Conservation (phyloP, 2,797 vertebrate genomes). For the Siniperca scherzeri region DNA sequence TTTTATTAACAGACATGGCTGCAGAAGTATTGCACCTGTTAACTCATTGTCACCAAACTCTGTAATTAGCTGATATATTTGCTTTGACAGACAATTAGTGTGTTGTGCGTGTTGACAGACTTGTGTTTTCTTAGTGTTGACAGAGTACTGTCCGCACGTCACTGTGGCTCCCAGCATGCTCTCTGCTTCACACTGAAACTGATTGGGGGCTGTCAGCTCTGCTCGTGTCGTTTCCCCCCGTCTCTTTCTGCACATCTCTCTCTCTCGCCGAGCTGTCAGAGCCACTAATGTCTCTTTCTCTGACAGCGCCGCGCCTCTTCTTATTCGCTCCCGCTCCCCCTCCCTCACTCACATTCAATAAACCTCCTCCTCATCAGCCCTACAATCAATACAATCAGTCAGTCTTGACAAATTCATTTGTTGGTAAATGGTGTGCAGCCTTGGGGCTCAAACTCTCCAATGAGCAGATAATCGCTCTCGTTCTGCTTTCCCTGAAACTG, state of each 20-base stretch:
- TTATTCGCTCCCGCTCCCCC: conserved; percentile 7
- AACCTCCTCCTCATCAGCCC: conserved; percentile 57
- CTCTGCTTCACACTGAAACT: conserved; percentile 59
- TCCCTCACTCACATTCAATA: conserved; percentile 49
- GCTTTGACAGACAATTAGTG: conserved; percentile 65
- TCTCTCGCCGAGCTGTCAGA: conserved; percentile 56
- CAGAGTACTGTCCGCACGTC: conserved; percentile 42
- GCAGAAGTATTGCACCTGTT: conserved; percentile 50
- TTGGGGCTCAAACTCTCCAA: conserved; percentile 16
- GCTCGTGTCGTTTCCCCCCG: conserved; percentile 45
- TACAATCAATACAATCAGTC: conserved; percentile 60
- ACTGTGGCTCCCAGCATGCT: conserved; percentile 65
- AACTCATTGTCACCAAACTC: conserved; percentile 30
- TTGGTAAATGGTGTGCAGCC: conserved; percentile 64
- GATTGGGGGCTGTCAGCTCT: conserved; percentile 70
- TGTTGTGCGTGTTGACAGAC: conserved; percentile 38
- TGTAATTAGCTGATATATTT: conserved; percentile 61
- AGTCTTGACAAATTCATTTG: conserved; percentile 71
- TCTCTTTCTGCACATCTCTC: conserved; percentile 29
- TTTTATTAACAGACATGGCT: not conserved
- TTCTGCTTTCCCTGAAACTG: not conserved
- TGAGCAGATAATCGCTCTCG: conserved; percentile 41
- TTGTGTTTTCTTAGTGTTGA: conserved; percentile 57
- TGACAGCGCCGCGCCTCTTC: conserved; percentile 40
- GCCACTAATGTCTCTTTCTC: conserved; percentile 59